These are phyloP conservation scores for Xenentodon cancila DNA, from an alignment of 2,797 vertebrate species.

Conservation along the genomic window DNA sequence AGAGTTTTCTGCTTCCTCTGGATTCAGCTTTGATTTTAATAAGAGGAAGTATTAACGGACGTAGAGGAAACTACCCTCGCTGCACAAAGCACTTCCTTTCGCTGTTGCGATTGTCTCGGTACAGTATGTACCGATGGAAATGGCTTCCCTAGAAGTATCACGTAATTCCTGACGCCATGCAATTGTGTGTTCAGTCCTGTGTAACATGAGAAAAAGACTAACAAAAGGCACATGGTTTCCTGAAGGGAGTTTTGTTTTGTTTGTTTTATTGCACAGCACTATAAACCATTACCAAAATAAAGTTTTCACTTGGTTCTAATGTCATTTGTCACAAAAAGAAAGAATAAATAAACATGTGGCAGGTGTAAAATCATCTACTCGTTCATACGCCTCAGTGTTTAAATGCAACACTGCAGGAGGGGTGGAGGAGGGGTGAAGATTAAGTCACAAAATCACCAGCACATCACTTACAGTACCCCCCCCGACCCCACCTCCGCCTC, in stretches of 20 bases:
- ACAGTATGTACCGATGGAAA: too few species aligned
- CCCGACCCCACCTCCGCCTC: neutral
- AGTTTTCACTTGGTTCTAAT: conserved; percentile 61
- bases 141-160: too few species aligned
- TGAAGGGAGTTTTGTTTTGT: conserved; percentile 71
- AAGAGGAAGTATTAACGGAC: too few species aligned
- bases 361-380: conserved; percentile 58
- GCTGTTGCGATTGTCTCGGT: too few species aligned
- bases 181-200: too few species aligned
- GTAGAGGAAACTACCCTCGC: too few species aligned
- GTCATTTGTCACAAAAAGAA: conserved; percentile 61
- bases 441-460: conserved; percentile 26
- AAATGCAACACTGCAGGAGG: conserved; percentile 8
- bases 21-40: too few species aligned
- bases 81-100: too few species aligned
- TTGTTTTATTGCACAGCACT: conserved; percentile 81
- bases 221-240: conserved; percentile 25
- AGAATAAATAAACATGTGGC: conserved; percentile 50
- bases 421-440: conserved; percentile 6
- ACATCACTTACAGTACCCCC: conserved; percentile 10
- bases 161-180: too few species aligned
- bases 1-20: too few species aligned
- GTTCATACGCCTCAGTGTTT: conserved; percentile 37
- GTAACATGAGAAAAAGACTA: neutral
- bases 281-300: conserved; percentile 79